Evolutionary conservation across 1,140 invertebrate species (phyloP).

Genomic region (Listronotus oregonensis): DNA sequence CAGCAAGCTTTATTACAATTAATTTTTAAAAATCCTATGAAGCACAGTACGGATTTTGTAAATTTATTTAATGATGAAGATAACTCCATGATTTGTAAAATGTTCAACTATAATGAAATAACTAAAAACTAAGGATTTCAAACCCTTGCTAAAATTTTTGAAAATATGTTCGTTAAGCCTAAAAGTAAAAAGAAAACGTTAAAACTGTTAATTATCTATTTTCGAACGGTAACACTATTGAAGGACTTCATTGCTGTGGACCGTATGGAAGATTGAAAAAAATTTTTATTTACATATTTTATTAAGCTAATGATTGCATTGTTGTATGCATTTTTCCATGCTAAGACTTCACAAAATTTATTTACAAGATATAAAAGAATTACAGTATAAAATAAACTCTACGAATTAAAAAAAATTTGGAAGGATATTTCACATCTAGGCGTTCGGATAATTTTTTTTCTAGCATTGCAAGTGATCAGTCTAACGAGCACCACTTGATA

Average conservation of each 20-base stretch:
- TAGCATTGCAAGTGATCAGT: slow-evolving; percentile 33
- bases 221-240: slow-evolving; percentile 49
- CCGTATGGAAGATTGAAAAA: slow-evolving; percentile 53
- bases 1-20: slow-evolving; percentile 34
- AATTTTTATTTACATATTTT: slow-evolving; percentile 49
- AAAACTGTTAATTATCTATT: slow-evolving; percentile 54
- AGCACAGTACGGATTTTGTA: slow-evolving; percentile 29
- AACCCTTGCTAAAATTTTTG: slow-evolving; percentile 31
- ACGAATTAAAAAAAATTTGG: slow-evolving; percentile 46
- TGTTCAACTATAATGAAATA: slow-evolving; percentile 28
- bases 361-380: slow-evolving; percentile 50
- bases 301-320: slow-evolving; percentile 56
- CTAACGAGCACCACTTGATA: slow-evolving; percentile 32
- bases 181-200: slow-evolving; percentile 39
- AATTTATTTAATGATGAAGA: slow-evolving; percentile 24
- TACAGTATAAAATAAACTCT: slow-evolving; percentile 44
- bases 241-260: slow-evolving; percentile 52
- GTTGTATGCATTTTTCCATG: slow-evolving; percentile 55
- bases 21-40: slow-evolving; percentile 33
- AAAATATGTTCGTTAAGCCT: slow-evolving; percentile 30
- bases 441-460: slow-evolving; percentile 32
- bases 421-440: slow-evolving; percentile 48
- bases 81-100: slow-evolving; percentile 19
- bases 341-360: slow-evolving; percentile 53
- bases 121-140: slow-evolving; percentile 29